A percentile compares a stretch with the other conserved stretches of the same genome.
These are phyloP conservation scores for Cantharis rustica DNA, from an alignment of 2,888 invertebrate species.

Conservation along the genomic window DNA sequence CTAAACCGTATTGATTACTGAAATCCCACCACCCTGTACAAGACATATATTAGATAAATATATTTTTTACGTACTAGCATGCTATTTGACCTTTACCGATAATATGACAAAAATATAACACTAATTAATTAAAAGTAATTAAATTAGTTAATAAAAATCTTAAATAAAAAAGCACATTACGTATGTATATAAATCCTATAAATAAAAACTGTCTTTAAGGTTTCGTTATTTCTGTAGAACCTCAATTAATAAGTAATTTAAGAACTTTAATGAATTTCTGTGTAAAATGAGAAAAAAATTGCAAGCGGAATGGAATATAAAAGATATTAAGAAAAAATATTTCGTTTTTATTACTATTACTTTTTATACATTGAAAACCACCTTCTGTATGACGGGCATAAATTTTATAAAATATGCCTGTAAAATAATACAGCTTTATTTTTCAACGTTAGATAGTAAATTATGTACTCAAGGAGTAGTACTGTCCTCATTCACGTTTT, in stretches of 20 bases:
- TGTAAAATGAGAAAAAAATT: neutral
- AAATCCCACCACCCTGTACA: too few species aligned
- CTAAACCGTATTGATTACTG: too few species aligned
- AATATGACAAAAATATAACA: too few species aligned
- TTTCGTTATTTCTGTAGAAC: neutral
- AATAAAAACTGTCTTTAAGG: neutral
- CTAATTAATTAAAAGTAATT: too few species aligned
- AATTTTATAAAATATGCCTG: constrained; percentile 23
- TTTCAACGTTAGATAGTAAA: constrained; percentile 17
- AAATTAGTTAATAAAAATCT: too few species aligned
- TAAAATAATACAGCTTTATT: constrained; percentile 17
- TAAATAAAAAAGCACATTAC: too few species aligned
- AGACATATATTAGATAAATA: too few species aligned
- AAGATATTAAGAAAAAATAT: neutral
- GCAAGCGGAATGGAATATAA: neutral
- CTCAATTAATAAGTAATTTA: neutral
- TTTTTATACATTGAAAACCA: constrained; percentile 5
- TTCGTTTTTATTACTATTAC: neutral
- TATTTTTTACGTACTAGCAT: too few species aligned
- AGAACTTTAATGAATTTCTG: neutral
- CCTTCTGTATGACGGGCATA: constrained; percentile 13
- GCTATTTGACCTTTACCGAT: too few species aligned
- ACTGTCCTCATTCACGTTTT: constrained; percentile 14
- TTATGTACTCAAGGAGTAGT: constrained; percentile 20
- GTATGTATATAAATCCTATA: too few species aligned